phyloP scores from a whole-genome alignment of 2,888 invertebrate genomes.

The Idaea straminata region DNA sequence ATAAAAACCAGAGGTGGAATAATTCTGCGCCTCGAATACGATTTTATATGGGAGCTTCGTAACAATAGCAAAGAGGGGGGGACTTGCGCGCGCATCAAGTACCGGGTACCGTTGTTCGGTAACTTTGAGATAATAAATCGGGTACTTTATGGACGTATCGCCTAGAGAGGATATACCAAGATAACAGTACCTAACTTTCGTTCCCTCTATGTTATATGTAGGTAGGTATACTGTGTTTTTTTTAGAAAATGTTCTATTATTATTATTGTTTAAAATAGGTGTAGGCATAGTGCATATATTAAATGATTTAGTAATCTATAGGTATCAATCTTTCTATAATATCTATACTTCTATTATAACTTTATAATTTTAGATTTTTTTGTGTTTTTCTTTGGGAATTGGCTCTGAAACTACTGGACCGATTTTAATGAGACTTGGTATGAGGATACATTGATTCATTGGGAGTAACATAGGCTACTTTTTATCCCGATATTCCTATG shows the following conservation, averaged over 20 bases:
- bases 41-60: slow-evolving; percentile 73
- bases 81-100: slow-evolving; percentile 71
- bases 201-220: slow-evolving; percentile 65
- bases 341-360: too few species aligned
- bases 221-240: slow-evolving; percentile 57
- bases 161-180: slow-evolving; percentile 81
- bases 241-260: slow-evolving; percentile 53
- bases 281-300: slow-evolving; percentile 25
- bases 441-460: too few species aligned
- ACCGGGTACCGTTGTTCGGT: slow-evolving; percentile 56
- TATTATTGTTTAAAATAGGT: slow-evolving; percentile 41
- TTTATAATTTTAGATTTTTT: too few species aligned
- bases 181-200: slow-evolving; percentile 79
- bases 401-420: too few species aligned
- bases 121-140: slow-evolving; percentile 63
- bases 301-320: background rate
- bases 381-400: too few species aligned
- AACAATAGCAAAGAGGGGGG: slow-evolving; percentile 80
- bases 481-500: too few species aligned
- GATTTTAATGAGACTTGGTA: too few species aligned
- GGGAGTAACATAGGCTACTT: too few species aligned
- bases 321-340: too few species aligned
- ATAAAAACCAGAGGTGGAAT: slow-evolving; percentile 69
- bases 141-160: slow-evolving; percentile 72
- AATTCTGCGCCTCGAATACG: slow-evolving; percentile 56